These are phyloP conservation scores for Amphiduros pacificus DNA, from an alignment of 2,888 invertebrate species.

Conservation along the genomic window DNA sequence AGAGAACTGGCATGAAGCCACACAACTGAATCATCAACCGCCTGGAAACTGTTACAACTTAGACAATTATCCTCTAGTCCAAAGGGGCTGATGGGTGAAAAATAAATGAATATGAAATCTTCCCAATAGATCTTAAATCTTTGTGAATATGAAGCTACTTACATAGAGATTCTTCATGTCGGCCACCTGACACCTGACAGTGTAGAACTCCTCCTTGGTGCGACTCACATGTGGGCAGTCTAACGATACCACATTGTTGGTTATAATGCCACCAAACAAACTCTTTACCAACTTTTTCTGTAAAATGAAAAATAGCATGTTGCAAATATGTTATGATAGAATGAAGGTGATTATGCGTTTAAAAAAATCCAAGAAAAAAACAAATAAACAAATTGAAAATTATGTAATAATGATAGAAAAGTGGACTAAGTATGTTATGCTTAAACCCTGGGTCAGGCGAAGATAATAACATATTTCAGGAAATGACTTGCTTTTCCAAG, in stretches of 20 bases:
- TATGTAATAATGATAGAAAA: no score
- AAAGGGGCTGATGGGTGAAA: no score
- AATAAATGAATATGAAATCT: no score
- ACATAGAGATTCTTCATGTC: slow-evolving; percentile 91
- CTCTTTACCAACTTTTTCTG: slow-evolving; percentile 84
- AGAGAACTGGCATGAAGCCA: no score
- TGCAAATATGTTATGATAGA: not conserved
- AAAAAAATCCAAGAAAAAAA: not conserved
- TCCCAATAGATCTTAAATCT: no score
- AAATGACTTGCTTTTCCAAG: not conserved
- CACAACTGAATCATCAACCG: no score
- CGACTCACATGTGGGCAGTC: slow-evolving; percentile 94
- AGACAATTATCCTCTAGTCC: no score
- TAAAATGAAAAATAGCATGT: slow-evolving; percentile 28
- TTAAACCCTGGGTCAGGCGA: no score
- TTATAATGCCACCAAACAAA: slow-evolving; percentile 88
- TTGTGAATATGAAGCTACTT: slow-evolving; percentile 38
- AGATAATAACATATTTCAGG: not conserved
- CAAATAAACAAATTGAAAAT: not conserved
- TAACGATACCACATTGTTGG: slow-evolving; percentile 92
- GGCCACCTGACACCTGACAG: slow-evolving; percentile 92
- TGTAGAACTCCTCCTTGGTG: slow-evolving; percentile 94
- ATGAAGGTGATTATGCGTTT: no score
- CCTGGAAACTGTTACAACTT: no score
- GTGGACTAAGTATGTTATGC: no score